Percentiles rank a stretch among this genome's conserved stretches.
These are phyloP conservation scores for Cremastinae sp. DNA, from an alignment of 2,888 invertebrate species.

Conservation along the genomic window DNA sequence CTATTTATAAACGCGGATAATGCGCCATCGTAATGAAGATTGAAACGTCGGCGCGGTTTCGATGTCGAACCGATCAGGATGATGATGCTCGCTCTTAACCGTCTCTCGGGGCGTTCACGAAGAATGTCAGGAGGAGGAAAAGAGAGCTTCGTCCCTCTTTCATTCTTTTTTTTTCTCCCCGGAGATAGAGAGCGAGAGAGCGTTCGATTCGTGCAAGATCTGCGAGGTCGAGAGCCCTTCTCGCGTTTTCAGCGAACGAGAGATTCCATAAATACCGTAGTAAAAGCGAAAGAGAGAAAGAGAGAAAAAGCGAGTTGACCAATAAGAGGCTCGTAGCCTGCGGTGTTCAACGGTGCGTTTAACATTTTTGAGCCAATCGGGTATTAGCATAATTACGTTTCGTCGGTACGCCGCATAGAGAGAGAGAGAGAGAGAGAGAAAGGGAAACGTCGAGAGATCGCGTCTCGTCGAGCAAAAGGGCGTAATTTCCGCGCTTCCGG, in stretches of 20 bases:
- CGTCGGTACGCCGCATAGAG: conserved; percentile 57
- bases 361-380: conserved; percentile 78
- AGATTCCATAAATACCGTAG: conserved; percentile 74
- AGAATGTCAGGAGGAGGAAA: conserved; percentile 55
- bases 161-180: too few species aligned
- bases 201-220: conserved; percentile 65
- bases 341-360: conserved; percentile 76
- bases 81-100: conserved; percentile 47
- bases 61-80: conserved; percentile 37
- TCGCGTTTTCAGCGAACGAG: conserved; percentile 39
- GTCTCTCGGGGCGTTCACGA: conserved; percentile 64
- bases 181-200: conserved; percentile 64
- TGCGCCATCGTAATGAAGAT: conserved; percentile 68
- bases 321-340: conserved; percentile 72
- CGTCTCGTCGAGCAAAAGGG: conserved; percentile 4
- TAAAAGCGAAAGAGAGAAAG: conserved; percentile 44
- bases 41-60: conserved; percentile 67
- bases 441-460: conserved; percentile 6
- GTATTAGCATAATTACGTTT: conserved; percentile 80
- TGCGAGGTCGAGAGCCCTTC: conserved; percentile 52
- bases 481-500: background rate
- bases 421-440: conserved; percentile 27
- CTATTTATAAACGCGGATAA: background rate
- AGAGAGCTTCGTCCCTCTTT: conserved; percentile 34
- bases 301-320: conserved; percentile 58